A percentile compares a stretch with the other conserved stretches of the same genome.
phyloP scores from a whole-genome alignment of 1,140 invertebrate species.

The Yoshiicerus persimilis region DNA sequence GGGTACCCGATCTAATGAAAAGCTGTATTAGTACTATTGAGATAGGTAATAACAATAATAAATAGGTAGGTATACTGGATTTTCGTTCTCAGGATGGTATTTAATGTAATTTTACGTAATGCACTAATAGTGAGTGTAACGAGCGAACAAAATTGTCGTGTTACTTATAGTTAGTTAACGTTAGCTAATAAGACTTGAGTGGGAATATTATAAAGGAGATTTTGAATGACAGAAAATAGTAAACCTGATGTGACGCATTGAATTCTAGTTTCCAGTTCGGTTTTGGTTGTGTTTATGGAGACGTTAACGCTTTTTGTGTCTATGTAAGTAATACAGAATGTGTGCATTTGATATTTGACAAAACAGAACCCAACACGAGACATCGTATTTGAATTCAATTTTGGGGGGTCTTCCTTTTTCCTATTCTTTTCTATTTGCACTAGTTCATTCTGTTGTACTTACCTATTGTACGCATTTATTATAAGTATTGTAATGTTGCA shows the following conservation, averaged over 20 bases:
- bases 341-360: conserved; percentile 12
- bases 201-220: not conserved
- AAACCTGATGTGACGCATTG: not conserved
- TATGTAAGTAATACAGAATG: no score
- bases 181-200: not conserved
- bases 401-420: not conserved
- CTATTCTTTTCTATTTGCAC: not conserved
- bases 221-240: not conserved
- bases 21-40: no score
- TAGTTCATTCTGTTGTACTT: not conserved
- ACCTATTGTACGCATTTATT: not conserved
- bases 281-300: not conserved
- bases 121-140: not conserved
- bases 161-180: not conserved
- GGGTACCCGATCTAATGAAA: not conserved
- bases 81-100: not conserved
- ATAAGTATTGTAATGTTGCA: not conserved
- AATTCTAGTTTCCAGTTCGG: not conserved
- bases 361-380: not conserved
- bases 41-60: no score
- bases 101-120: not conserved
- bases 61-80: not conserved
- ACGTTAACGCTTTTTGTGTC: not conserved
- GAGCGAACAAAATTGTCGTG: not conserved
- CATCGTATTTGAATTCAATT: not conserved